Conservation (phyloP, 2,888 invertebrate species). For the Sesia apiformis region DNA sequence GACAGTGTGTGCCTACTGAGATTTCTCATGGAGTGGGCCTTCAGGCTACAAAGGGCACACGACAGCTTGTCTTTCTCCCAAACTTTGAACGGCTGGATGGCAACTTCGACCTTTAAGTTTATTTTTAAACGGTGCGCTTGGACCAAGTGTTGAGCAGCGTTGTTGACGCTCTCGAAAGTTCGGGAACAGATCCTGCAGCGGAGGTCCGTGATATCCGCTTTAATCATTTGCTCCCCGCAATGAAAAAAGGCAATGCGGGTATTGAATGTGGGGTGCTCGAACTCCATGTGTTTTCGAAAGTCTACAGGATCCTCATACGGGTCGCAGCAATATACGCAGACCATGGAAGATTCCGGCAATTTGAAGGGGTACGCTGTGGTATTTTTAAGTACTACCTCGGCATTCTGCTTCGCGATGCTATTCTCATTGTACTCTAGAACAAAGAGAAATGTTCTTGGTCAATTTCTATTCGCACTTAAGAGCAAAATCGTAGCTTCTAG, state of each 20-base stretch:
- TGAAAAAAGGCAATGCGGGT: slow-evolving; percentile 32
- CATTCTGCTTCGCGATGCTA: slow-evolving; percentile 45
- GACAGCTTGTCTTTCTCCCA: slow-evolving; percentile 13
- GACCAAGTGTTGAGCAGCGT: slow-evolving; percentile 28
- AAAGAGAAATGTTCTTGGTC: slow-evolving; percentile 17
- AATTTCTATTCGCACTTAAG: too few relatives aligned
- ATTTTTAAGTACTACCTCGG: slow-evolving; percentile 42
- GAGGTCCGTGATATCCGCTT: slow-evolving; percentile 43
- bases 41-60: slow-evolving; percentile 10
- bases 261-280: slow-evolving; percentile 18
- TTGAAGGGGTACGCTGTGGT: slow-evolving; percentile 51
- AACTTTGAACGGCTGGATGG: slow-evolving; percentile 4
- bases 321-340: slow-evolving; percentile 48
- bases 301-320: slow-evolving; percentile 27
- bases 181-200: slow-evolving; percentile 33
- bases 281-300: slow-evolving; percentile 38
- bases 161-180: slow-evolving; percentile 19
- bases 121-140: slow-evolving; percentile 15
- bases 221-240: slow-evolving; percentile 38
- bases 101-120: background rate
- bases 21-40: slow-evolving; percentile 28
- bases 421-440: slow-evolving; percentile 51
- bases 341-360: slow-evolving; percentile 37
- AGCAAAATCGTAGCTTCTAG: too few relatives aligned
- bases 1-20: slow-evolving; percentile 40